Conservation (phyloP, 2,113 vertebrate species). For the Amazona guildingii region DNA sequence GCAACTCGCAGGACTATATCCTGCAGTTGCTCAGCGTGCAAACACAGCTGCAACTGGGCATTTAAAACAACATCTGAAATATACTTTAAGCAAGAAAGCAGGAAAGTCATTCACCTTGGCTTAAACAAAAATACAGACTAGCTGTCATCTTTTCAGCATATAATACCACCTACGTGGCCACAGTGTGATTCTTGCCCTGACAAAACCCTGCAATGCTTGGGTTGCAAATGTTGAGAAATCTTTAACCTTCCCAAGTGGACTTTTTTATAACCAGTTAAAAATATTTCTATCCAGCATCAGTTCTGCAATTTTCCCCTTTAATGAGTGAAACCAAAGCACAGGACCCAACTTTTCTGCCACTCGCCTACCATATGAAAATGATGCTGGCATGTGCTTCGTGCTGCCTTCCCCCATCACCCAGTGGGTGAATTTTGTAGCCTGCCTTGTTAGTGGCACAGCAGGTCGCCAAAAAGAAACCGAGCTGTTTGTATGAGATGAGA, state of each 20-base stretch:
- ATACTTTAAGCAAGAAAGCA: not conserved
- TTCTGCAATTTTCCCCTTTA: constrained; percentile 3
- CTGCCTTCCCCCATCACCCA: constrained; percentile 28
- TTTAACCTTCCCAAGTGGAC: not conserved
- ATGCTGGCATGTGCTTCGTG: not conserved
- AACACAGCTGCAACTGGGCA: not conserved
- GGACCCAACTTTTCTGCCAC: not conserved
- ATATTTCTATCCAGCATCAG: not conserved
- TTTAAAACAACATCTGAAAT: not conserved
- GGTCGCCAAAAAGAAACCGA: constrained; percentile 38
- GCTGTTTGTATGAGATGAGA: constrained; percentile 48
- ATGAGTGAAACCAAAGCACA: not conserved
- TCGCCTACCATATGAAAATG: not conserved
- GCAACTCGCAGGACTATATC: not conserved
- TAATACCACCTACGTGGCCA: not conserved
- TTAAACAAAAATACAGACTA: not conserved
- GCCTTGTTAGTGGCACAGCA: constrained; percentile 60
- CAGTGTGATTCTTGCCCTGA: not conserved
- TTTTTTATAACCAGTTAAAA: not conserved
- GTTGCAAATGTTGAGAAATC: not conserved
- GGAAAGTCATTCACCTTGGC: not conserved
- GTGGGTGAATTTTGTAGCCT: constrained; percentile 42
- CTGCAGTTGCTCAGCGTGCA: not conserved
- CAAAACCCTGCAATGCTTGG: not conserved
- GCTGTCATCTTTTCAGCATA: not conserved